Evolutionary conservation across 2,797 vertebrate genomes (phyloP).

Genomic region (Neoniphon sammara): DNA sequence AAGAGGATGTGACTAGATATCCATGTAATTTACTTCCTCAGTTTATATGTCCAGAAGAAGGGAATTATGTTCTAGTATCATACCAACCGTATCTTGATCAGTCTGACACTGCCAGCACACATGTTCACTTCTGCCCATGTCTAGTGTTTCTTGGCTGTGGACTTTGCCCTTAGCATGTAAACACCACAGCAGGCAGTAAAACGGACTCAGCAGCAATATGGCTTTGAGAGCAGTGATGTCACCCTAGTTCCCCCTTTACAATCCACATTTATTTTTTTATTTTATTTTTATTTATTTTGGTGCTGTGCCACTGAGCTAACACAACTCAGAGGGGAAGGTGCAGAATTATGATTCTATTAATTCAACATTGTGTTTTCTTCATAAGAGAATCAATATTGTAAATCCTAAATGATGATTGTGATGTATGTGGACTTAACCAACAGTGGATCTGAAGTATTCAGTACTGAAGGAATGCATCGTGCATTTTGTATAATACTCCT

Average conservation of each 20-base stretch:
- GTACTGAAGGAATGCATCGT: constrained; percentile 47
- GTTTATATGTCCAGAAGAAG: constrained; percentile 35
- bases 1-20: constrained; percentile 12
- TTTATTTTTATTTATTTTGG: constrained; percentile 35
- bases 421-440: constrained; percentile 44
- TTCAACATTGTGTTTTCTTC: constrained; percentile 39
- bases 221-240: constrained; percentile 43
- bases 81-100: constrained; percentile 55
- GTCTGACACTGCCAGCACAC: constrained; percentile 77
- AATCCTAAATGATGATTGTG: constrained; percentile 47
- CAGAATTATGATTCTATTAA: constrained; percentile 10
- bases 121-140: constrained; percentile 49
- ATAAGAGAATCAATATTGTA: constrained; percentile 37
- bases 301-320: constrained; percentile 56
- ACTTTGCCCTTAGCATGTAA: constrained; percentile 50
- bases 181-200: constrained; percentile 39
- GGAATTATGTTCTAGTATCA: constrained; percentile 62
- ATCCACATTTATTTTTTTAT: constrained; percentile 11
- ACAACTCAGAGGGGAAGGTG: constrained; percentile 21
- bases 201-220: constrained; percentile 57
- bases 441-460: constrained; percentile 53
- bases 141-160: constrained; percentile 45
- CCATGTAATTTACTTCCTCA: constrained; percentile 38
- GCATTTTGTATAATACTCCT: constrained; percentile 53
- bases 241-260: constrained; percentile 28